These are phyloP conservation scores for Condylura cristata DNA, from an alignment of 2,113 vertebrate genomes.

Conservation along the genomic window DNA sequence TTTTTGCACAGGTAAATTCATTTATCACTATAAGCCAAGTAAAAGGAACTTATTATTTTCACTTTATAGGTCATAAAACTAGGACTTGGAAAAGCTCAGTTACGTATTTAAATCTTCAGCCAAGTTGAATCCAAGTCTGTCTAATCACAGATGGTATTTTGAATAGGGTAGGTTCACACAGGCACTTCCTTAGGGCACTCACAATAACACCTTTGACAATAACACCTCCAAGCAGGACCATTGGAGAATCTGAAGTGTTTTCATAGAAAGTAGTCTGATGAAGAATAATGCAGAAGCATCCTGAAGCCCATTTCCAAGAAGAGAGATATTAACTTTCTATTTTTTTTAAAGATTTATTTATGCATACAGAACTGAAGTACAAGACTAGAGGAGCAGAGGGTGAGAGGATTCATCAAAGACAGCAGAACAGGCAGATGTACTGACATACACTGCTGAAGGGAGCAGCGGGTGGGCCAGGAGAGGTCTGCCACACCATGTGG, in stretches of 20 bases:
- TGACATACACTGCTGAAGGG: too few relatives aligned
- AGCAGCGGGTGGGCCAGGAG: too few relatives aligned
- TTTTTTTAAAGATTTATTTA: too few relatives aligned
- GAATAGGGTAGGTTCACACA: accelerated
- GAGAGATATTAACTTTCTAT: background rate
- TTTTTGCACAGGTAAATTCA: background rate
- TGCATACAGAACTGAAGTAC: too few relatives aligned
- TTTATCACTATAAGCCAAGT: background rate
- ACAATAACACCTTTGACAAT: accelerated
- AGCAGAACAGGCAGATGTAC: too few relatives aligned
- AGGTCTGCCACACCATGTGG: too few relatives aligned
- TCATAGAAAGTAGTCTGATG: background rate
- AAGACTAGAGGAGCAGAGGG: too few relatives aligned
- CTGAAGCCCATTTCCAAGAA: background rate
- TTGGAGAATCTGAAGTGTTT: background rate
- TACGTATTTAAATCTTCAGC: background rate
- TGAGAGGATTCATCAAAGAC: too few relatives aligned
- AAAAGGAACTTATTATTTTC: background rate
- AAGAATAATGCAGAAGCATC: background rate
- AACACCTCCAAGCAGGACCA: background rate
- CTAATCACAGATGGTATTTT: background rate
- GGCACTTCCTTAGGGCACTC: background rate
- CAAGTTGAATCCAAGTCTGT: background rate
- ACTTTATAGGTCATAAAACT: background rate
- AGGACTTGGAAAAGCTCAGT: background rate